Percentiles rank a stretch among this genome's conserved stretches.
phyloP scores from a whole-genome alignment of 2,797 vertebrate genomes.

The Macrochelys suwanniensis region DNA sequence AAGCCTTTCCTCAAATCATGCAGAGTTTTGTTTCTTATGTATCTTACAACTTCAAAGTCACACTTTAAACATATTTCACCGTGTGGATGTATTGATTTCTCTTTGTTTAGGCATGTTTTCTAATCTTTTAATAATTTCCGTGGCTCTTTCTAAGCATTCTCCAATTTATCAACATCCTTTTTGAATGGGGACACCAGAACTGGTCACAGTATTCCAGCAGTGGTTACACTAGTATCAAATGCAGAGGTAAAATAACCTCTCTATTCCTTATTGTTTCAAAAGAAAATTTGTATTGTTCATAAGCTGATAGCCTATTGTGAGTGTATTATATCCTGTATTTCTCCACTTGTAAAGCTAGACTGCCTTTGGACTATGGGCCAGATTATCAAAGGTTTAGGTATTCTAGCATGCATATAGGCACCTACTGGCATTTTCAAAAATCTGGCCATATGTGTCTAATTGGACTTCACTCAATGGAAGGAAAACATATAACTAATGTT shows the following conservation, averaged over 20 bases:
- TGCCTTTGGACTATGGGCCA: neutral
- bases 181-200: neutral
- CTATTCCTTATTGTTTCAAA: neutral
- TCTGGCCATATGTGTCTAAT: neutral
- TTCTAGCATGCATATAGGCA: neutral
- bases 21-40: neutral
- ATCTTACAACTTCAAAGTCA: neutral
- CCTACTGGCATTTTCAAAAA: slow-evolving; percentile 7
- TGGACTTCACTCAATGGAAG: neutral
- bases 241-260: neutral
- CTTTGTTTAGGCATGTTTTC: neutral
- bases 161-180: neutral
- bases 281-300: neutral
- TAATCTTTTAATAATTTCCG: neutral
- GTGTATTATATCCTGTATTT: neutral
- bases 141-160: neutral
- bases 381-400: neutral
- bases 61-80: neutral
- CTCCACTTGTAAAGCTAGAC: neutral
- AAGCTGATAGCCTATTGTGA: neutral
- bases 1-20: slow-evolving; percentile 21
- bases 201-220: neutral
- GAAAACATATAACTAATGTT: neutral
- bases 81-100: neutral
- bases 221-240: neutral